phyloP scores from a whole-genome alignment of 2,888 invertebrate species.

The Antheraea yamamai region DNA sequence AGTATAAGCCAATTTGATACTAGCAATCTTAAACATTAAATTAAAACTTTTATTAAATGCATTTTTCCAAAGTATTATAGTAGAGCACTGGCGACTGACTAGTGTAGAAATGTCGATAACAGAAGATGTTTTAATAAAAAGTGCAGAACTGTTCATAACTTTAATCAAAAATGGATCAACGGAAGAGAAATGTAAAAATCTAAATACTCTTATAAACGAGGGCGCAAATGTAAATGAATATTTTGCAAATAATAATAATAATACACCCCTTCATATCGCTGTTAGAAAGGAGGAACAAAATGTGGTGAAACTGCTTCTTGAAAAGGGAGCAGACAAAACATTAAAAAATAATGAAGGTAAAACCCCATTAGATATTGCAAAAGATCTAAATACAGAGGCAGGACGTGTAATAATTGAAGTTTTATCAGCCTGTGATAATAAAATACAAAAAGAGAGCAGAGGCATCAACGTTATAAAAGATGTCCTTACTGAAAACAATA shows the following conservation, averaged over 20 bases:
- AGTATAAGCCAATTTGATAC: too few species aligned
- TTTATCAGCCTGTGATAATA: background rate
- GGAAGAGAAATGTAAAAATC: background rate
- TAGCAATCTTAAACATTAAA: too few species aligned
- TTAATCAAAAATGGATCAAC: conserved; percentile 20
- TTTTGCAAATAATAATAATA: conserved; percentile 11
- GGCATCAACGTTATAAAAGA: background rate
- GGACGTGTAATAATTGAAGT: background rate
- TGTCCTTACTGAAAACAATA: background rate
- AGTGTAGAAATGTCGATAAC: background rate
- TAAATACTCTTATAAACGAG: conserved; percentile 3
- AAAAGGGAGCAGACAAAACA: conserved; percentile 5
- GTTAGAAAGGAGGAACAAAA: conserved; percentile 12
- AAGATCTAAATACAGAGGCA: background rate
- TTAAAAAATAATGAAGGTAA: background rate
- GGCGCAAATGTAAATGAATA: conserved; percentile 17
- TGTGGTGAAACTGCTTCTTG: conserved; percentile 11
- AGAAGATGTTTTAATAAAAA: background rate
- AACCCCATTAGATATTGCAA: background rate
- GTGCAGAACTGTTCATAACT: background rate
- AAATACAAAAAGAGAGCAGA: background rate
- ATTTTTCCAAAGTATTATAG: too few species aligned
- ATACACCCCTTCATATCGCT: conserved; percentile 18
- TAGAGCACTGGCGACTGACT: too few species aligned
- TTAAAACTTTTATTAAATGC: too few species aligned